A percentile compares a stretch with the other conserved stretches of the same genome.
These are phyloP conservation scores for Amphipyra tragopoginis DNA, from an alignment of 2,888 invertebrate genomes.

Conservation along the genomic window DNA sequence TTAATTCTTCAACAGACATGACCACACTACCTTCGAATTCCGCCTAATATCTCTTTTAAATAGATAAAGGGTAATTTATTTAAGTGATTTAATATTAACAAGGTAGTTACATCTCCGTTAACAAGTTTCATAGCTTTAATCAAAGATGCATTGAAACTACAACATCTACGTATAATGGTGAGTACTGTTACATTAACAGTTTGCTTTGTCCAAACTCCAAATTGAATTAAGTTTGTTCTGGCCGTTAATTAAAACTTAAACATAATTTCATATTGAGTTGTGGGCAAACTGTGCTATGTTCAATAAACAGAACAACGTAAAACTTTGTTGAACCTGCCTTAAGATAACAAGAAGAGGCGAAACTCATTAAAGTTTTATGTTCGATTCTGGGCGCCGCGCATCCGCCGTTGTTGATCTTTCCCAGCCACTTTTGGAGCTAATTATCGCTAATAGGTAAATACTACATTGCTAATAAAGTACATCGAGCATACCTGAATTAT, in stretches of 20 bases:
- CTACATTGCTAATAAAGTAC: conserved; percentile 25
- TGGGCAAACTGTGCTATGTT: conserved; percentile 73
- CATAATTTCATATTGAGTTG: conserved; percentile 78
- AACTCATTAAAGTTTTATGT: conserved; percentile 88
- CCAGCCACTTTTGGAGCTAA: conserved; percentile 68
- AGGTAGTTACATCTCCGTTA: conserved; percentile 14
- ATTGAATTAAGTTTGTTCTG: conserved; percentile 70
- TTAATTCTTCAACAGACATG: too few species aligned
- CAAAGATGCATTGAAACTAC: conserved; percentile 30
- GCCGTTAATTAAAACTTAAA: conserved; percentile 79
- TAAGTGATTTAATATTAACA: conserved; percentile 26
- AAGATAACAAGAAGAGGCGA: conserved; percentile 83
- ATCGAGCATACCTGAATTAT: conserved; percentile 22
- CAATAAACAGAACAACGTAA: conserved; percentile 80
- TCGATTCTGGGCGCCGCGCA: conserved; percentile 64
- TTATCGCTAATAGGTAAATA: conserved; percentile 67
- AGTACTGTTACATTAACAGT: conserved; percentile 46
- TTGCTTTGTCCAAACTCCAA: conserved; percentile 64
- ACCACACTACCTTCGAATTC: background rate
- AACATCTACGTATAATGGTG: conserved; percentile 17
- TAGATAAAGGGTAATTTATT: conserved; percentile 19
- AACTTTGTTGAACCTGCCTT: conserved; percentile 77
- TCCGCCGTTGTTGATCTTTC: conserved; percentile 75
- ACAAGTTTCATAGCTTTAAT: conserved; percentile 25
- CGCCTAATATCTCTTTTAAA: conserved; percentile 1